Conservation (phyloP, 2,888 invertebrate species). For the Oegoconia quadripuncta region DNA sequence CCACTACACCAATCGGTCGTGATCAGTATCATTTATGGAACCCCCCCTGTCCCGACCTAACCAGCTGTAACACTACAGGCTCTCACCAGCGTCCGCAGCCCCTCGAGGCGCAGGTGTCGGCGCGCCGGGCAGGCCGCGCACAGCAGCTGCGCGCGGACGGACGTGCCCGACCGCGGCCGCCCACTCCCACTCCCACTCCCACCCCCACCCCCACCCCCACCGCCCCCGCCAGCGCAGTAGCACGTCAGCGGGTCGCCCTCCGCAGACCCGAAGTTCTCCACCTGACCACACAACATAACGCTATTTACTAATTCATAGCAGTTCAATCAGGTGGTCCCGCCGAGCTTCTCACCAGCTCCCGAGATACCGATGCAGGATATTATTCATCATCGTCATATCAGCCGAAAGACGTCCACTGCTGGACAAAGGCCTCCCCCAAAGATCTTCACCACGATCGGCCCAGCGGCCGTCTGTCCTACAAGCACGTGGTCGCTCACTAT, state of each 20-base stretch:
- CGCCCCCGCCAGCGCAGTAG: conserved; percentile 69
- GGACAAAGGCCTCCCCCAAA: no score
- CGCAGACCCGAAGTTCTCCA: conserved; percentile 80
- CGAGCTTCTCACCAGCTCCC: no score
- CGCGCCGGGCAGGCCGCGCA: conserved; percentile 91
- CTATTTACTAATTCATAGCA: no score
- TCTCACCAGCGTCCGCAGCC: conserved; percentile 85
- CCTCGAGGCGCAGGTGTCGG: conserved; percentile 90
- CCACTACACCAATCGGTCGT: no score
- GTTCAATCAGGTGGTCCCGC: no score
- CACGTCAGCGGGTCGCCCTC: conserved; percentile 85
- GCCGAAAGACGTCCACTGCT: no score
- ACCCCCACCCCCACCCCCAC: conserved; percentile 12
- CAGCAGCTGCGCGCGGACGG: conserved; percentile 85
- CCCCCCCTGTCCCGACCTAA: not conserved
- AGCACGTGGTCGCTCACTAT: no score
- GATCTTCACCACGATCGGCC: no score
- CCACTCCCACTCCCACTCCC: conserved; percentile 21
- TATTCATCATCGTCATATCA: no score
- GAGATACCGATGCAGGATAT: not conserved
- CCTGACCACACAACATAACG: no score
- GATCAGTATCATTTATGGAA: not conserved
- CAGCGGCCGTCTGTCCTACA: no score
- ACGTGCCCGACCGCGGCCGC: conserved; percentile 72
- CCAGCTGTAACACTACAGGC: not conserved